A percentile compares a stretch with the other conserved stretches of the same genome.
phyloP scores from a whole-genome alignment of 1,140 invertebrate species.

The Thaumetopoea pityocampa region DNA sequence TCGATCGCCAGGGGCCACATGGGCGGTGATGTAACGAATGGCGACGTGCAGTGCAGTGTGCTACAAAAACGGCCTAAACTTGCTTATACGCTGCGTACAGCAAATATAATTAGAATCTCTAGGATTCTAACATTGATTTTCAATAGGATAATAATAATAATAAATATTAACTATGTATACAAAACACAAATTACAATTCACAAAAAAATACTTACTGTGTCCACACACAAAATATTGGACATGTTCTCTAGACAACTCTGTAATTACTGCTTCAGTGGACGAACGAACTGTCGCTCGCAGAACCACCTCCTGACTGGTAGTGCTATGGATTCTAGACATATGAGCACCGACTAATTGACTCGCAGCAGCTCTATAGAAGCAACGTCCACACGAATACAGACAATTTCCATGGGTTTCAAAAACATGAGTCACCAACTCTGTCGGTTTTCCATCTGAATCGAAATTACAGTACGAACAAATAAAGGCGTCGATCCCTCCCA shows the following conservation, averaged over 20 bases:
- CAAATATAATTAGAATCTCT: too few species aligned
- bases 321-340: conserved; percentile 32
- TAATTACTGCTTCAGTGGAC: conserved; percentile 14
- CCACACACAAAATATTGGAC: conserved; percentile 48
- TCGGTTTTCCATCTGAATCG: conserved; percentile 44
- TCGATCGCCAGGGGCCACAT: too few species aligned
- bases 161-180: too few species aligned
- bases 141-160: too few species aligned
- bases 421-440: conserved; percentile 62
- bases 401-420: conserved; percentile 52
- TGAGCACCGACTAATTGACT: conserved; percentile 50
- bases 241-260: conserved; percentile 36
- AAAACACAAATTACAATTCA: too few species aligned
- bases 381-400: conserved; percentile 43
- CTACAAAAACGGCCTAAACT: too few species aligned
- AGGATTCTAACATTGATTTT: too few species aligned
- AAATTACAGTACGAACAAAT: conserved; percentile 58
- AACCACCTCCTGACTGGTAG: conserved; percentile 12
- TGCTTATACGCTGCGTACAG: too few species aligned
- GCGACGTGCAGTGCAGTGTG: too few species aligned
- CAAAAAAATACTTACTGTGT: conserved; percentile 41
- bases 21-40: too few species aligned
- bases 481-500: conserved; percentile 49
- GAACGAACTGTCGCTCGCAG: conserved; percentile 19
- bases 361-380: conserved; percentile 55